These are phyloP conservation scores for Zelostemma sp. DNA, from an alignment of 1,140 invertebrate species.

Conservation along the genomic window DNA sequence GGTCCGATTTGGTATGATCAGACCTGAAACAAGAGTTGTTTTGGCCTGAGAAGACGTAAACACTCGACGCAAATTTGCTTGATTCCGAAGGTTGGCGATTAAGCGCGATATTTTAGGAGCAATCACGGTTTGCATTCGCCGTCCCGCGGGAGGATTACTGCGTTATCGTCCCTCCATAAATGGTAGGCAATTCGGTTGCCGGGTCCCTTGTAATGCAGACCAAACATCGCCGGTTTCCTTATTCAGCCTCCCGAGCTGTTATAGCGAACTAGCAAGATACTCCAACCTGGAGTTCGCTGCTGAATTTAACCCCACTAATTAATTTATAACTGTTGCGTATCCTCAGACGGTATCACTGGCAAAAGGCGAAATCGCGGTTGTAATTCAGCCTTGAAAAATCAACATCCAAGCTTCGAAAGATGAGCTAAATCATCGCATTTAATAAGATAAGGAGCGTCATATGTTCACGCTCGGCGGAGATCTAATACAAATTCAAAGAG, in stretches of 20 bases:
- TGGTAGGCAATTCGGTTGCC: conserved; percentile 58
- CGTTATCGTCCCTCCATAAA: conserved; percentile 67
- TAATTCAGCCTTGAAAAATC: too few relatives aligned
- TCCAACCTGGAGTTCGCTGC: conserved; percentile 46
- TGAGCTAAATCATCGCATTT: conserved; percentile 20
- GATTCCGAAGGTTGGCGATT: conserved; percentile 5
- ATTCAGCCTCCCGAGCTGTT: conserved; percentile 41
- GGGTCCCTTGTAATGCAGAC: conserved; percentile 60
- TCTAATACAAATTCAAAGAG: conserved; percentile 66
- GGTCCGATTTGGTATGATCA: too few relatives aligned
- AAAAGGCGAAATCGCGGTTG: too few relatives aligned
- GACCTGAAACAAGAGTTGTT: too few relatives aligned
- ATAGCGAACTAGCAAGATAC: conserved; percentile 55
- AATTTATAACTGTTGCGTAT: conserved; percentile 56
- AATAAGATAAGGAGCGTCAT: conserved; percentile 42
- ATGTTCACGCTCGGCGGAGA: conserved; percentile 43
- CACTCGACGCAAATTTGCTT: too few relatives aligned
- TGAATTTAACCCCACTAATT: conserved; percentile 63
- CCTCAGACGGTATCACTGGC: too few relatives aligned
- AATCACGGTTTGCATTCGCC: conserved; percentile 57
- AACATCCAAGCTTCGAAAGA: too few relatives aligned
- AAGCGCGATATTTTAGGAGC: conserved; percentile 40
- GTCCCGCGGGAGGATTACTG: conserved; percentile 64
- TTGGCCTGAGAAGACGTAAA: too few relatives aligned
- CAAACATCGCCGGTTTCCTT: conserved; percentile 60